phyloP scores from a whole-genome alignment of 2,888 invertebrate species.

The Caenorhabditis uteleia region DNA sequence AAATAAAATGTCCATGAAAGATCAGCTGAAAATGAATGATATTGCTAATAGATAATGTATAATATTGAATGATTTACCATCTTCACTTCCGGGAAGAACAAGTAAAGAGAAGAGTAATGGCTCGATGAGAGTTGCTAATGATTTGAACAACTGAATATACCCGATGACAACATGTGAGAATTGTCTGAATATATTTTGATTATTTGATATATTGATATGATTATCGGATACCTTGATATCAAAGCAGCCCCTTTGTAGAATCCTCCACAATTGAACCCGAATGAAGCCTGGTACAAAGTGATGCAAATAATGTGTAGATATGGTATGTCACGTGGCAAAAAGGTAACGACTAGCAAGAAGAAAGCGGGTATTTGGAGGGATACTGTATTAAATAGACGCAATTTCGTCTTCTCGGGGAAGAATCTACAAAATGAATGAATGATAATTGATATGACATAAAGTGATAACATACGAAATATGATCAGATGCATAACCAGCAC shows the following conservation, averaged over 20 bases:
- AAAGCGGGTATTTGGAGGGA: constrained; percentile 43
- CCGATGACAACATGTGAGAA: constrained; percentile 47
- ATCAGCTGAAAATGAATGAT: constrained; percentile 15
- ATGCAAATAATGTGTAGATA: constrained; percentile 40
- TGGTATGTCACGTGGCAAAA: constrained; percentile 30
- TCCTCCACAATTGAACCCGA: constrained; percentile 47
- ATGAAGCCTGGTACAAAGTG: constrained; percentile 43
- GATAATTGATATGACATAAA: neutral
- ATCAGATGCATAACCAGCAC: constrained; percentile 39
- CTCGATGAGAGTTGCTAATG: constrained; percentile 42
- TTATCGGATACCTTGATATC: constrained; percentile 39
- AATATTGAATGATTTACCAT: constrained; percentile 4
- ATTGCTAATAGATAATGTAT: neutral
- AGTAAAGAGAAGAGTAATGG: constrained; percentile 39
- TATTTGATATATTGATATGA: neutral
- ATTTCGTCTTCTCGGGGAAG: constrained; percentile 35
- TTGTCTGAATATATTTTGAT: constrained; percentile 23
- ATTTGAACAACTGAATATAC: constrained; percentile 49
- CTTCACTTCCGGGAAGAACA: constrained; percentile 21
- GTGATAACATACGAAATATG: constrained; percentile 13
- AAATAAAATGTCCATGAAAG: constrained; percentile 35
- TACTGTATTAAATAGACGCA: constrained; percentile 41
- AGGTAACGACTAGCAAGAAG: constrained; percentile 29
- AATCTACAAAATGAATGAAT: constrained; percentile 4
- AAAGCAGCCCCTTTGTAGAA: constrained; percentile 47